Percentiles rank a stretch among this genome's conserved stretches.
Evolutionary conservation across 2,113 vertebrate species (phyloP).

Genomic region (Heterotis niloticus): DNA sequence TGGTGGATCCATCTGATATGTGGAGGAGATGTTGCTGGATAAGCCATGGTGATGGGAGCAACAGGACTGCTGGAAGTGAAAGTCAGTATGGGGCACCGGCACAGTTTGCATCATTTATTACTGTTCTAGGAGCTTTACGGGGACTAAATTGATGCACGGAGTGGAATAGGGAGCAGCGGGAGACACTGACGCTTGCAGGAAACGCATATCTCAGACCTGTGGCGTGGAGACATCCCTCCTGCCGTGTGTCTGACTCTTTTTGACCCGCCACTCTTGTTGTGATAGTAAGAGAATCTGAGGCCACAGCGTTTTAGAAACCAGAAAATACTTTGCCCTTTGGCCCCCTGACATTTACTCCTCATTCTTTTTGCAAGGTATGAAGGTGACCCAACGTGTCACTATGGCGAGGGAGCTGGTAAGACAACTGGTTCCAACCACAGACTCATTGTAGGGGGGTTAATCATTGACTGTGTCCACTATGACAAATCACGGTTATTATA

Average conservation of each 20-base stretch:
- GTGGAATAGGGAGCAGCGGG: not conserved
- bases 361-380: conserved; percentile 28
- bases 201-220: not conserved
- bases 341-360: conserved; percentile 33
- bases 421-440: conserved; percentile 31
- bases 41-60: not conserved
- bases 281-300: conserved; percentile 25
- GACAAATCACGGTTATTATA: conserved; percentile 3
- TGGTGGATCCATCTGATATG: not conserved
- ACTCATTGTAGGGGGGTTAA: conserved; percentile 11
- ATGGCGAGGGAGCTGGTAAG: conserved; percentile 36
- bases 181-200: not conserved
- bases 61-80: not conserved
- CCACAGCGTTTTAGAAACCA: conserved; percentile 18
- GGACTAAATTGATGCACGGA: too few relatives aligned
- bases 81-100: not conserved
- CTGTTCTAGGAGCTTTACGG: not conserved
- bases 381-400: conserved; percentile 46
- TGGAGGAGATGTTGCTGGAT: not conserved
- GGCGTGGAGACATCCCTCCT: not conserved
- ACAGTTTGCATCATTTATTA: not conserved
- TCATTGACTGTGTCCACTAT: conserved; percentile 35
- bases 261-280: conserved; percentile 29
- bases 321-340: conserved; percentile 40
- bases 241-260: conserved; percentile 15